phyloP scores from a whole-genome alignment of 2,888 invertebrate species.

The Drosophila subquinaria region DNA sequence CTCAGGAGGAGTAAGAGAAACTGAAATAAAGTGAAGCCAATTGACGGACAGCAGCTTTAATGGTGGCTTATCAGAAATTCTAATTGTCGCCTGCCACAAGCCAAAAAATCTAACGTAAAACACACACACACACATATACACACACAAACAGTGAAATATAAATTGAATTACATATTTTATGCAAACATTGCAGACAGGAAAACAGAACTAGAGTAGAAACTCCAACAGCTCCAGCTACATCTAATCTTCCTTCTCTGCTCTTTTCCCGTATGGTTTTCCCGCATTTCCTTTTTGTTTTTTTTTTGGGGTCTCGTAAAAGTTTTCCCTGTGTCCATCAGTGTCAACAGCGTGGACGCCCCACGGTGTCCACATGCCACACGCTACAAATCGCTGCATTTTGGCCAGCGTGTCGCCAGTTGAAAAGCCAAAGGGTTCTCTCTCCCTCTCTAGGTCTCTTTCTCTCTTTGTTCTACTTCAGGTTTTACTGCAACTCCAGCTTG shows the following conservation, averaged over 20 bases:
- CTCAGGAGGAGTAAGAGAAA: background rate
- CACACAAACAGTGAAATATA: conserved; percentile 57
- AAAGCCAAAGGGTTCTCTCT: conserved; percentile 59
- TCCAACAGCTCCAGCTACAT: conserved; percentile 1
- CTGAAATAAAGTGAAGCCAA: background rate
- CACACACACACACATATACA: no score
- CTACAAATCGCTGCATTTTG: conserved; percentile 60
- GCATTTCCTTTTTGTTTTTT: conserved; percentile 24
- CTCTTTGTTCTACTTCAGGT: background rate
- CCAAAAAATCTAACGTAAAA: conserved; percentile 28
- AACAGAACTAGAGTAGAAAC: conserved; percentile 10
- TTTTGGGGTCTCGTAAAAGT: conserved; percentile 41
- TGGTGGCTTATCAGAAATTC: conserved; percentile 77
- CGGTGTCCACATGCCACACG: conserved; percentile 50
- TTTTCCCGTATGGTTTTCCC: background rate
- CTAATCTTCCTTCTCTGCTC: background rate
- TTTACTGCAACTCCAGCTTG: conserved; percentile 2
- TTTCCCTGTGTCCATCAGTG: conserved; percentile 61
- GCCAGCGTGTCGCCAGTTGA: conserved; percentile 46
- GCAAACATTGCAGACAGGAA: conserved; percentile 62
- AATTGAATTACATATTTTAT: conserved; percentile 81
- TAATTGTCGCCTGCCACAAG: conserved; percentile 69
- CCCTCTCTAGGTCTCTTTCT: background rate
- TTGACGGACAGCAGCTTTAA: conserved; percentile 68
- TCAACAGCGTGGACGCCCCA: conserved; percentile 60